Base-by-base conservation (phyloP, 2,113 vertebrate species). In the Rhinogobius similis region DNA sequence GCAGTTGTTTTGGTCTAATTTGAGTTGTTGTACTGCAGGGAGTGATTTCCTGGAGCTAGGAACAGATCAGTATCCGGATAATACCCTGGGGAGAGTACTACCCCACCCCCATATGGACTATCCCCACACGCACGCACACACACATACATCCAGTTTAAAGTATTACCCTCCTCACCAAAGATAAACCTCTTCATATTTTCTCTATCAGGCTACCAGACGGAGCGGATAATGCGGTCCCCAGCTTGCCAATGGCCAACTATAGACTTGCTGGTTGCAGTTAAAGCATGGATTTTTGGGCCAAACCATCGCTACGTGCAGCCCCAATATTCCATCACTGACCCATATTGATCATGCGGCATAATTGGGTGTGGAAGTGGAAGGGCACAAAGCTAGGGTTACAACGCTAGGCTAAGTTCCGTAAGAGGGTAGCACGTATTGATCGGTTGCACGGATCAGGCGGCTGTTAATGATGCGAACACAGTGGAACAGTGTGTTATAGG, bases 401-500 rank as follows among this genome's bases (percentile, higher is more conserved):
- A 52, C 64, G 73, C 70, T 78, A 58, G 79, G 76, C 79, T 65
- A 58, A 29, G 65, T 78, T 73, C 76, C 70, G 67, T 86, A 73
- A 85, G 82, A 72, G 75, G 68, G 68, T 62, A 12, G 71, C 14
- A 2, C 68, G 43, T 90, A 93, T 93, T 86, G 92, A 92, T 92
- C 77, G 8, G 52, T 61, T 64, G 46, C 78, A 44, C 3, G 7
- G 79, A 70, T 82, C 77, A 18, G 78, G 55, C 83, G 73, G 82
- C 72, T 79, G 84, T 87, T 91, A 90, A 91, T 88, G 87, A 88
- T 83, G 81, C 85, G 86, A 88, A 90, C 89, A 90, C 87, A 90
- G 83, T 82, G 85, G 82, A 83, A 64, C 73, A 70, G 71, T 43
- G 77, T 43, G 77, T 75, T 43, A 74, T 20, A 18, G 68, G 63